Evolutionary conservation across 64 coral and sea anemone genomes (phyloP).

Genomic region (Catalaphyllia jardinei): DNA sequence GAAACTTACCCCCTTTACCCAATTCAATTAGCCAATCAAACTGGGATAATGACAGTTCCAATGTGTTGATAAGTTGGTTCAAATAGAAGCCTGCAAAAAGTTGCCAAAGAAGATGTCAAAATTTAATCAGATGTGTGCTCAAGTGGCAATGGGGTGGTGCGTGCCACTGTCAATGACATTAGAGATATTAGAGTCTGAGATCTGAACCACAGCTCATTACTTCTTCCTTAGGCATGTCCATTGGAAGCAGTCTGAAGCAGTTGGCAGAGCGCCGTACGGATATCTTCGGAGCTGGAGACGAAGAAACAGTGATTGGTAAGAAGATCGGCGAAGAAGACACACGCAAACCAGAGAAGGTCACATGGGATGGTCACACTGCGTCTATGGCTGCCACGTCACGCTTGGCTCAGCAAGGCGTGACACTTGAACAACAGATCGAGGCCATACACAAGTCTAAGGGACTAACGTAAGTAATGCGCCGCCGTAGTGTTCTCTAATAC

Average conservation of each 20-base stretch:
- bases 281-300: conserved; percentile 99
- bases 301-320: conserved; percentile 93
- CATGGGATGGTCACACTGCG: conserved; percentile 97
- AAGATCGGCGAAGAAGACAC: conserved; percentile 98
- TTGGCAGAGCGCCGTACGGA: conserved; percentile 96
- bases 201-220: no score
- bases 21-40: no score
- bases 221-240: conserved; percentile 71
- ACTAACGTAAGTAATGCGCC: conserved; percentile 66
- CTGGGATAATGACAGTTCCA: no score
- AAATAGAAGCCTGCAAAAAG: no score
- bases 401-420: conserved; percentile 87
- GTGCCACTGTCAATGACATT: no score
- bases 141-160: no score
- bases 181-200: no score
- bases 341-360: conserved; percentile 94
- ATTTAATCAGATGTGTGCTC: no score
- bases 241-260: conserved; percentile 97
- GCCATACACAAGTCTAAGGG: conserved; percentile 98
- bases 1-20: no score
- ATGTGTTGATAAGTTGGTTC: no score
- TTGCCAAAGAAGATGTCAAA: no score
- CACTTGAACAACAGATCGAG: conserved; percentile 96
- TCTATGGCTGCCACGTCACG: conserved; percentile 96
- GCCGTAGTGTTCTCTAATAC: neutral